phyloP scores from a whole-genome alignment of 2,888 invertebrate species.

The Drosophila fungiperda region DNA sequence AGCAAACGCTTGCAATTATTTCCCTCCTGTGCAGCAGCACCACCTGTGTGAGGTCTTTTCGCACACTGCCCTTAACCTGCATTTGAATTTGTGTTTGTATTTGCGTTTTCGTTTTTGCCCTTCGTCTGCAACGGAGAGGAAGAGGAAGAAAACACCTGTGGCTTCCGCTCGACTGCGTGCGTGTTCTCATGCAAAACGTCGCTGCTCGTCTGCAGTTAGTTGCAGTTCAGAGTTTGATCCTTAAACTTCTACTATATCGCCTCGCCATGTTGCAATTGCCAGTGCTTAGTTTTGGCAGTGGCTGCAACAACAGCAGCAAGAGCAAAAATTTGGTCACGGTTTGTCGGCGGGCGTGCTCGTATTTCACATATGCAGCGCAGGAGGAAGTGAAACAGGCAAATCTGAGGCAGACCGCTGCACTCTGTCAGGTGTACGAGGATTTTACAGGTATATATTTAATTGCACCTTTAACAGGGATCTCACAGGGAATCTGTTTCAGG shows the following conservation, averaged over 20 bases:
- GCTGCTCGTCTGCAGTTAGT: conserved; percentile 49
- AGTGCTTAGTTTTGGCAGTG: conserved; percentile 25
- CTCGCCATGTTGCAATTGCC: conserved; percentile 63
- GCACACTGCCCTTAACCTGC: conserved; percentile 39
- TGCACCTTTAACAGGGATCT: conserved; percentile 1
- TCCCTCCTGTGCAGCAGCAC: conserved; percentile 21
- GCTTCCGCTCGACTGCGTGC: conserved; percentile 50
- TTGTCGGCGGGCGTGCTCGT: conserved; percentile 57
- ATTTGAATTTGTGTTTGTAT: conserved; percentile 14
- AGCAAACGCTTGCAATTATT: conserved; percentile 31
- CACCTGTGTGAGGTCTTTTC: conserved; percentile 60
- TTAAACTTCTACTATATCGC: conserved; percentile 44
- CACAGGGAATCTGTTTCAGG: conserved; percentile 14
- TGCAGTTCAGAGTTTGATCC: conserved; percentile 60
- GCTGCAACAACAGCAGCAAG: conserved; percentile 27
- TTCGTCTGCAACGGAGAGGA: conserved; percentile 4
- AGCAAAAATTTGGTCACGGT: conserved; percentile 61
- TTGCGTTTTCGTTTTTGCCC: conserved; percentile 1
- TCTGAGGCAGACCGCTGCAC: conserved; percentile 60
- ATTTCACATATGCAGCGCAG: conserved; percentile 59
- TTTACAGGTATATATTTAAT: conserved; percentile 67
- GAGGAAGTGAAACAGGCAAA: conserved; percentile 57
- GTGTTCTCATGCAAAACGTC: conserved; percentile 36
- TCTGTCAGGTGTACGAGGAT: conserved; percentile 75
- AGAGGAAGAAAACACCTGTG: conserved; percentile 59